Base-by-base conservation (phyloP, 2,888 invertebrate genomes). In the Dorcus parallelipipedus region DNA sequence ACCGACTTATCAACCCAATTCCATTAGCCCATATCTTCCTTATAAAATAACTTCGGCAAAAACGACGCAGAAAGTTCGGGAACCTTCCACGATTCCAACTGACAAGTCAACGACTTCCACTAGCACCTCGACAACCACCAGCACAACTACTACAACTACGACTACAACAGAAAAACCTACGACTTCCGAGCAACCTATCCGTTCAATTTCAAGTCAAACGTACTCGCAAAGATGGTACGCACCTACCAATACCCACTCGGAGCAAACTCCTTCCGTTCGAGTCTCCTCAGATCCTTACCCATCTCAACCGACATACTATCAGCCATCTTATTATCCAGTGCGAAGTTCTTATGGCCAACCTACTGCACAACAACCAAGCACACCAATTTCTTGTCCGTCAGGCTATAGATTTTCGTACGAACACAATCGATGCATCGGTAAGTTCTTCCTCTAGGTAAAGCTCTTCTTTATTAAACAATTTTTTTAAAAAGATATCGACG, bases 401-500 rank as follows among this genome's bases (percentile, higher is more conserved):
- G 69, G 69, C 17, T 68, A 64, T 54, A 60, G 39, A 52, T 67
- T 60, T 56, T 59, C 61, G 14, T 52, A 56, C 43, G 49, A 59
- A 47, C 48, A 56, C 9, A 58, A 59, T 49, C 55, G 56, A 17
- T 70, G 69, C 47, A 48, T 62, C 17, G 68, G 69, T 69, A 65
- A 56, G 50, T 50, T 41, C 14, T 38, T 10, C 14, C 14, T 49
- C 4, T 9, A 50, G 26, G 26, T 7, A 33, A 33, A 33, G 3
- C 6, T 33, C 26, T 33, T 33, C 26, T 33, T 33, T 33, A 33
- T 33, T 33, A 33, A 20, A 50, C 10, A 9, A 38, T 38, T 10
- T 23, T 59, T 33, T 3, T 4, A 33, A 5, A 33, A 69, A 76
- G 91, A 92, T 72, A 81, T 91, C 50, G 81, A 91, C 70, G 91